Conservation (phyloP, 2,797 vertebrate species). For the Gouania willdenowi region DNA sequence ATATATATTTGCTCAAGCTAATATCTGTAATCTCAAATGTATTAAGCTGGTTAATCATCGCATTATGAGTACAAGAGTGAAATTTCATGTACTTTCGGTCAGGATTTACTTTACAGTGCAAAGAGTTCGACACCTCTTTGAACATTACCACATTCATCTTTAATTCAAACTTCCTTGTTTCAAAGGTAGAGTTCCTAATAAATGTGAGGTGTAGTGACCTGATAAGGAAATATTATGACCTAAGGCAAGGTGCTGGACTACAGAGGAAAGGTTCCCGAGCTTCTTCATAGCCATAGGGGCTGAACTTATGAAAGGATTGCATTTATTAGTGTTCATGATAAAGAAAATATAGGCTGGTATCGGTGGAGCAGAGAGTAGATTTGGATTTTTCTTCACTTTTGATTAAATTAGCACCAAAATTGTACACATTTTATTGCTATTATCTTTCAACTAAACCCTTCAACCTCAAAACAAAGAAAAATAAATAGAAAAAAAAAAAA, state of each 20-base stretch:
- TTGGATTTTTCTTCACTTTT: background rate
- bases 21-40: background rate
- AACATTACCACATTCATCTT: slow-evolving; percentile 74
- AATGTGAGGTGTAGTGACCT: slow-evolving; percentile 60
- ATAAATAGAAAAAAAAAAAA: background rate
- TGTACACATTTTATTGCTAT: no score
- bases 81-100: no score
- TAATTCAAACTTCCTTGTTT: slow-evolving; percentile 68
- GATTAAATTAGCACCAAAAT: no score
- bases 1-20: background rate
- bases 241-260: slow-evolving; percentile 57
- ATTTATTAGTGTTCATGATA: slow-evolving; percentile 22
- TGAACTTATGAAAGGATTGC: slow-evolving; percentile 32
- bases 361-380: no score
- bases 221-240: slow-evolving; percentile 68
- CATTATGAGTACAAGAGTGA: no score
- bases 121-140: slow-evolving; percentile 69
- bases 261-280: slow-evolving; percentile 44
- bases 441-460: no score
- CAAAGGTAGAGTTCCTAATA: slow-evolving; percentile 74
- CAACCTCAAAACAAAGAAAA: no score
- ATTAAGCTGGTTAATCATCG: slow-evolving; percentile 24
- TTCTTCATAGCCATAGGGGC: slow-evolving; percentile 42
- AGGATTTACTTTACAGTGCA: slow-evolving; percentile 52
- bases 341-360: background rate